These are phyloP conservation scores for Smutsia gigantea DNA, from an alignment of 2,797 vertebrate genomes.

Conservation along the genomic window DNA sequence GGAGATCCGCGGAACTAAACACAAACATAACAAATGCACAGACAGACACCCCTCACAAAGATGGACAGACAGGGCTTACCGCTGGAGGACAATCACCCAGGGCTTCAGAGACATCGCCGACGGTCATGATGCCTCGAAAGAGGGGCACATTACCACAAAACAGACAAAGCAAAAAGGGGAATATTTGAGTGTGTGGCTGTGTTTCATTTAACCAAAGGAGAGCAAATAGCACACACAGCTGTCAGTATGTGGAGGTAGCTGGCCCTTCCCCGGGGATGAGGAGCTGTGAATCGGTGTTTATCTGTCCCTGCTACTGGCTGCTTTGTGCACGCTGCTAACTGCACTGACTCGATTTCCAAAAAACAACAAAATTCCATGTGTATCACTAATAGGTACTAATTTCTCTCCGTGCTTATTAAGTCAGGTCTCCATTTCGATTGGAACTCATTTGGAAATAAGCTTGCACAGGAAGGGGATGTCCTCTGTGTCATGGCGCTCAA, in stretches of 20 bases:
- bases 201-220: not conserved
- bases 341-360: not conserved
- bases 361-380: not conserved
- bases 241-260: not conserved
- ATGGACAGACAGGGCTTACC: not conserved
- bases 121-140: not conserved
- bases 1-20: not conserved
- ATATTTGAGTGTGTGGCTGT: not conserved
- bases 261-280: not conserved
- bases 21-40: not conserved
- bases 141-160: not conserved
- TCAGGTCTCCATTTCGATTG: not conserved
- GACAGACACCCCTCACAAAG: not conserved
- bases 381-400: not conserved
- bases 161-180: not conserved
- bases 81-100: not conserved
- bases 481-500: not conserved
- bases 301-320: not conserved
- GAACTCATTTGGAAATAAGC: not conserved
- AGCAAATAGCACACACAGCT: not conserved
- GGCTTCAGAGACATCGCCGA: not conserved
- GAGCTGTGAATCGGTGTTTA: not conserved
- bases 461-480: not conserved
- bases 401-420: not conserved
- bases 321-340: not conserved